Evolutionary conservation across 2,797 vertebrate genomes (phyloP), one percentile per base, ranked within the genome.

Genomic region (Centropyge bicolor): DNA sequence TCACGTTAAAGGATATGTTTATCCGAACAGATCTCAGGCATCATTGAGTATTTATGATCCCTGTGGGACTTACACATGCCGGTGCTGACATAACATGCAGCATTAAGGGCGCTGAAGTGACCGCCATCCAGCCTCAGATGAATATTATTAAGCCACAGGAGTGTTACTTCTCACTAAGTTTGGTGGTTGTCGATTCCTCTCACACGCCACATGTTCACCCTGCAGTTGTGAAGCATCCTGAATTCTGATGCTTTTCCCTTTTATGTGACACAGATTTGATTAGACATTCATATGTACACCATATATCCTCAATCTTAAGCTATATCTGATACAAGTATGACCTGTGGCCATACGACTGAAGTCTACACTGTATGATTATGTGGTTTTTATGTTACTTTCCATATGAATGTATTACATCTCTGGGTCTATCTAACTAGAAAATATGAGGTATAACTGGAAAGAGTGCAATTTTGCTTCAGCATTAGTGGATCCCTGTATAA

Each of bases 11-110:
- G 19, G 54, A 70, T 19, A 27, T 3, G 17, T 70, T 60, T 52
- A 67, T 70, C 45, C 11, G 6, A 62, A 49, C 52, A 79, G 54
- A 69, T 70, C 51, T 45, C 49, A 61, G 73, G 74, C 45, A 16
- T 51, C n/a, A 3, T 56, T 31, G 48, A 51, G 31, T 62, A 73
- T 78, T 77, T 83, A 81, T 80, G 63, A 70, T 81, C 78, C 72
- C 31, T 24, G 38, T 48, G 65, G 81, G 85, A 67, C 83, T 61
- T 0, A 72, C 68, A 75, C 31, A 63, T 55, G 27, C 41, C 1
- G 4, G 6, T 7, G 24, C 31, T 52, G 31, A 65, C 49, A 45
- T 56, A 80, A 70, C 55, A n/a, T 27, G 43, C 8, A 46, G 52
- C 65, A 40, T 81, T 71, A 86, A 46, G 22, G 56, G 14, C 8